These are phyloP conservation scores for Congeria kusceri DNA, from an alignment of 2,888 invertebrate species.

Conservation along the genomic window DNA sequence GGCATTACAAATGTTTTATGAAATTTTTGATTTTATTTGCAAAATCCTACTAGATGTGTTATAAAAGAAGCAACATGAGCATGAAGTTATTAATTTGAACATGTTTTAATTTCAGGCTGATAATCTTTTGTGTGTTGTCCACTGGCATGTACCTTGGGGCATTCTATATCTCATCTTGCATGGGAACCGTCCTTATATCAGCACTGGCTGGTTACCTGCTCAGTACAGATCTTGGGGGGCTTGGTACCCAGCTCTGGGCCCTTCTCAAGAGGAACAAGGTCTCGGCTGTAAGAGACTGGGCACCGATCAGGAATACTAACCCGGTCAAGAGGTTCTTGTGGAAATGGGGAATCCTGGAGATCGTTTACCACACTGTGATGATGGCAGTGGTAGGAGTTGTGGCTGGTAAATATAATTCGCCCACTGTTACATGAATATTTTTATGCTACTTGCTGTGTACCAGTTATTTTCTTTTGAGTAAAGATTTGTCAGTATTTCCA, in stretches of 20 bases:
- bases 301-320: slow-evolving; percentile 23
- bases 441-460: too few relatives aligned
- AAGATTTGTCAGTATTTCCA: too few relatives aligned
- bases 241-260: slow-evolving; percentile 72
- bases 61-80: too few relatives aligned
- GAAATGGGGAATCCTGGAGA: slow-evolving; percentile 77
- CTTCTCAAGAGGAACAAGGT: slow-evolving; percentile 70
- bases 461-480: too few relatives aligned
- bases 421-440: too few relatives aligned
- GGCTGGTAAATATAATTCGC: slow-evolving; percentile 70
- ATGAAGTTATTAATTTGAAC: background rate
- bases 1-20: too few relatives aligned
- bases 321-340: slow-evolving; percentile 73
- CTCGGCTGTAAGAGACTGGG: slow-evolving; percentile 52
- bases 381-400: slow-evolving; percentile 69
- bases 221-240: slow-evolving; percentile 79
- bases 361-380: slow-evolving; percentile 79
- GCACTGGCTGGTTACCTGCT: slow-evolving; percentile 80
- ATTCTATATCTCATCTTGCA: slow-evolving; percentile 73
- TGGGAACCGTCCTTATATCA: slow-evolving; percentile 76
- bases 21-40: too few relatives aligned
- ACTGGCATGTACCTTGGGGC: slow-evolving; percentile 75
- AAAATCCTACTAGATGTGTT: too few relatives aligned
- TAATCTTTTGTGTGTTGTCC: slow-evolving; percentile 74
- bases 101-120: slow-evolving; percentile 69